Evolutionary conservation across 1,140 invertebrate genomes (phyloP), one percentile per base, ranked within the genome.

Genomic region (Nephila pilipes): DNA sequence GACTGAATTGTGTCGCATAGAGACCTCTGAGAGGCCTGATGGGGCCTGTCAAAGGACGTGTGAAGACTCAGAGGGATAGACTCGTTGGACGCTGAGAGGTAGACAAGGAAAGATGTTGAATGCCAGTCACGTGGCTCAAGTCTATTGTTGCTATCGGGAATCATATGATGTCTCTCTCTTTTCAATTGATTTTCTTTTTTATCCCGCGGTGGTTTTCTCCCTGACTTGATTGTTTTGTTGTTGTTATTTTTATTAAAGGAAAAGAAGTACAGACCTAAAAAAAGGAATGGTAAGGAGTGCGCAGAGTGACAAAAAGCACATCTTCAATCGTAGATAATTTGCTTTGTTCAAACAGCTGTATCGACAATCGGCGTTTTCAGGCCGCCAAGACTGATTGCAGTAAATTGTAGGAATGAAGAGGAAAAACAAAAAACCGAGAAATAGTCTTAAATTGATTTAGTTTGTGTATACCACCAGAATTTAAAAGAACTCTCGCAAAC

Each of bases 121-220:
- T 92, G 79, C 90, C 58, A 92, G 79, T 92, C 90, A 92, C 90
- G 90, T 92, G 80, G 58, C 20, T 54, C 8, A 25, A 85, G 80
- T 69, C 90, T 80, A 85, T 92, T 92, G 80, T 92, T 92, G 79
- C 90, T 65, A 92, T 92, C 58, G 63, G 38, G 80, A 92, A 92
- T 69, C 80, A 92, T 92, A 65, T 65, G 90, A 92, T 92, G 90
- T 85, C 90, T 92, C 54, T 54, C 60, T 65, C 85, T 60, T 87
- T 91, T 91, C 89, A 91, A 91, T 83, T 91, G 79, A 55, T 91
- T n/a, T 60, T 81, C 75, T 89, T n/a, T 63, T 54, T 63, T 83
- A 14, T 54, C n/a, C 46, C 36, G 87, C 22, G 58, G 38, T 22
- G 87, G 38, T 91, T 63, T 58, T 83, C 46, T 88, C 22, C n/a